Evolutionary conservation across 2,797 vertebrate genomes (phyloP), one percentile per base, ranked within the genome.

Genomic region (Pseudochirops corinnae): DNA sequence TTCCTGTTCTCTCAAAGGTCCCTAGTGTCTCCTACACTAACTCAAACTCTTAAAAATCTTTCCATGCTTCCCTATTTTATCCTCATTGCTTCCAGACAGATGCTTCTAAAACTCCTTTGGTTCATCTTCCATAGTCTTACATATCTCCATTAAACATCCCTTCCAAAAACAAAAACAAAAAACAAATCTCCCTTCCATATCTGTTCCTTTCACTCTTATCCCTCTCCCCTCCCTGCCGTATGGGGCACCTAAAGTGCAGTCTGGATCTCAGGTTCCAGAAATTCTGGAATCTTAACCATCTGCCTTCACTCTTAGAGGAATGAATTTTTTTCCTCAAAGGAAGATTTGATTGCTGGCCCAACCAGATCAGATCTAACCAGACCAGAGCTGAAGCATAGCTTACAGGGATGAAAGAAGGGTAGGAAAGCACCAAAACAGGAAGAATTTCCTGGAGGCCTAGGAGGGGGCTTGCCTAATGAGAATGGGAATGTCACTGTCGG

Each of bases 251-350:
- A 46, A 82, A 24, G 16, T 46, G 24, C 1, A 2, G 33, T 67
- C 33, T 4, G 2, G 18, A 82, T 39, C 21, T 0, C 0, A 1
- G 18, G n/a, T 82, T 82, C 67, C 58, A 90, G 74, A 57, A 1
- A 5, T 56, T 82, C 31, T 55, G 28, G 95, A 95, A 58, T 92
- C 9, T 91, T n/a, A 53, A 16, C 56, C 56, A 92, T 26, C 29
- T 97, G 95, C 94, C 67, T 95, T 94, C 94, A 92, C 26, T 97
- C 95, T 62, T 91, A 67, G 90, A 95, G 91, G 95, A 96, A 91
- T 28, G 91, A 50, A 39, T 90, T 56, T 91, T 52, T 56, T 91
- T 82, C 92, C 96, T 97, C 97, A 93, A 74, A 96, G 94, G 94
- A 93, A 97, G 82, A 55, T 82, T 21, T 39, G 29, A 92, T 5